Conservation (phyloP, 2,797 vertebrate species). For the Lates japonicus region DNA sequence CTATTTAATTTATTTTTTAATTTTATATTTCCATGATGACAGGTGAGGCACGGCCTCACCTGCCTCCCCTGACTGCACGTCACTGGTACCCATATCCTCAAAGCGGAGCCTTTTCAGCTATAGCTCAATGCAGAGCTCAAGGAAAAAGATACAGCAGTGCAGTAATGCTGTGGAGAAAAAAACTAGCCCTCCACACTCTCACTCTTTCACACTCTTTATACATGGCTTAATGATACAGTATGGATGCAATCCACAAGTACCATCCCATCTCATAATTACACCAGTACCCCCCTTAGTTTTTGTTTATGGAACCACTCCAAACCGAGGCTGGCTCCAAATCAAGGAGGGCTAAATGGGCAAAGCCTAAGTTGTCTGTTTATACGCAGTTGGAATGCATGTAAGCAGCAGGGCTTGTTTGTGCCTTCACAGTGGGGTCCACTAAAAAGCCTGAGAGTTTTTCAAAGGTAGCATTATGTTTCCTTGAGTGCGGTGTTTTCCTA, state of each 20-base stretch:
- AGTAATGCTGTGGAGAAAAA: neutral
- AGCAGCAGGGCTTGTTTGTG: slow-evolving; percentile 60
- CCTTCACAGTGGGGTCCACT: slow-evolving; percentile 9
- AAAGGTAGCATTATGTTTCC: slow-evolving; percentile 58
- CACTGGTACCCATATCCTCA: too few relatives aligned
- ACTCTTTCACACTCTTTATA: neutral
- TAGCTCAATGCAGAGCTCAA: neutral
- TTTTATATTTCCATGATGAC: too few relatives aligned
- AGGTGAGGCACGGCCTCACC: too few relatives aligned
- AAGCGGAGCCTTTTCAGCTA: neutral
- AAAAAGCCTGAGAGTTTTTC: slow-evolving; percentile 37
- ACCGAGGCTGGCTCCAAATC: slow-evolving; percentile 1
- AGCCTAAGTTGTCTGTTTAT: slow-evolving; percentile 42
- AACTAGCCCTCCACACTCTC: neutral
- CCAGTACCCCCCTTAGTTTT: neutral
- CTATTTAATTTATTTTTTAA: too few relatives aligned
- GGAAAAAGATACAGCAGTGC: neutral
- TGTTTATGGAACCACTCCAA: slow-evolving; percentile 8
- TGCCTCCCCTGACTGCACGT: too few relatives aligned
- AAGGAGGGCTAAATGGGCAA: slow-evolving; percentile 27
- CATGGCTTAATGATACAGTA: neutral
- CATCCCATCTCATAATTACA: slow-evolving; percentile 5
- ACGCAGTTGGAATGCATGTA: slow-evolving; percentile 53
- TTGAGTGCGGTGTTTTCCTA: slow-evolving; percentile 60
- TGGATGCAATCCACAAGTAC: neutral